A percentile compares a stretch with the other conserved stretches of the same genome.
These are phyloP conservation scores for Orthosia gracilis DNA, from an alignment of 2,888 invertebrate species.

Conservation along the genomic window DNA sequence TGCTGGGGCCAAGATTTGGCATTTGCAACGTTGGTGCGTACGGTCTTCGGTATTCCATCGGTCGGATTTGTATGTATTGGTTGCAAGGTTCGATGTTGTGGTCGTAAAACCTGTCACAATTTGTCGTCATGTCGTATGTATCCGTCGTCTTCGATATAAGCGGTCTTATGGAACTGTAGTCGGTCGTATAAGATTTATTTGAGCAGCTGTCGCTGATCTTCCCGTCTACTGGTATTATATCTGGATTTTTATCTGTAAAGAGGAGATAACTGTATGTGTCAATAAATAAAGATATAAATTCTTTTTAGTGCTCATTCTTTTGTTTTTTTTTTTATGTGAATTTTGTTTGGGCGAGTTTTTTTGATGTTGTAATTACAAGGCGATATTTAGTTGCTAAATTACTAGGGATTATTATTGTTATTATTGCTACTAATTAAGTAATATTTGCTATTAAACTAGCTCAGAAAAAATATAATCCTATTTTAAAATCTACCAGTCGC, in stretches of 20 bases:
- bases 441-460: too few relatives aligned
- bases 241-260: conserved; percentile 88
- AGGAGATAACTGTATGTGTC: conserved; percentile 28
- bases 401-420: too few relatives aligned
- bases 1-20: conserved; percentile 79
- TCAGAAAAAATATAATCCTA: too few relatives aligned
- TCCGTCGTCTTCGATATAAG: conserved; percentile 84
- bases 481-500: too few relatives aligned
- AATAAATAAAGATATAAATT: too few relatives aligned
- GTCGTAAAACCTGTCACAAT: conserved; percentile 84
- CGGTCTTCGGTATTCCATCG: conserved; percentile 81
- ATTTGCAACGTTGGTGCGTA: conserved; percentile 71
- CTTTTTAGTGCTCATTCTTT: too few relatives aligned
- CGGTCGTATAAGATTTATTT: conserved; percentile 86
- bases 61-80: conserved; percentile 86
- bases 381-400: too few relatives aligned
- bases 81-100: conserved; percentile 83
- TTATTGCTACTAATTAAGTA: too few relatives aligned
- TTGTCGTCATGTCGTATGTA: conserved; percentile 82
- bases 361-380: conserved; percentile 12
- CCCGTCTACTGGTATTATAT: conserved; percentile 88
- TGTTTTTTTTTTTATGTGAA: too few relatives aligned
- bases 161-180: conserved; percentile 86
- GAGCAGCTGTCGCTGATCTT: conserved; percentile 89
- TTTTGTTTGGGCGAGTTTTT: conserved; percentile 32